A percentile compares a stretch with the other conserved stretches of the same genome.
Conservation (phyloP, 2,113 vertebrate genomes). For the Bungarus multicinctus region DNA sequence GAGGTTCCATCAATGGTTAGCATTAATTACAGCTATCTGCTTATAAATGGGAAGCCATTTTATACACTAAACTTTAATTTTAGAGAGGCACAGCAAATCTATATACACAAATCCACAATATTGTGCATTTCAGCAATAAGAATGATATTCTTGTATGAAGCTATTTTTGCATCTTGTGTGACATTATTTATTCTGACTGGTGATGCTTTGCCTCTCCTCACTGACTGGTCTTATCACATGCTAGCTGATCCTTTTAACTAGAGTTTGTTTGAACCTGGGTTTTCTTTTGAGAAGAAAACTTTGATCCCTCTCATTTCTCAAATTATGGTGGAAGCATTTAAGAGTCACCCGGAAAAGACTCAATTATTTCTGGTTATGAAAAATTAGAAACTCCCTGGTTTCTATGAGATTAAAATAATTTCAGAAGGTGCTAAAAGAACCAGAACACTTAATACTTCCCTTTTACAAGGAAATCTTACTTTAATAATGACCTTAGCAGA, state of each 20-base stretch:
- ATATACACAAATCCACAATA: background rate
- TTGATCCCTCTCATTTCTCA: background rate
- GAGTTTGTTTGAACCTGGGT: background rate
- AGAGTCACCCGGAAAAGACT: background rate
- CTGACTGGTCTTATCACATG: background rate
- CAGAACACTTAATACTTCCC: background rate
- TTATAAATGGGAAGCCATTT: background rate
- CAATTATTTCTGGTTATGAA: background rate
- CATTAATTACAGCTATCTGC: background rate
- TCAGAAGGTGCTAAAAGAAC: background rate
- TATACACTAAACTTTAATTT: background rate
- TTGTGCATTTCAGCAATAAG: background rate
- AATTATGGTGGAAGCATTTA: background rate
- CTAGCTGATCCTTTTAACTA: background rate
- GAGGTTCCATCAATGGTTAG: background rate
- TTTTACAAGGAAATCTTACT: background rate
- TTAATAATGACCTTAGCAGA: background rate
- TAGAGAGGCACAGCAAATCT: background rate
- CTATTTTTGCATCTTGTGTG: background rate
- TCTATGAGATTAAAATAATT: background rate
- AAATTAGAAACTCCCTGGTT: background rate
- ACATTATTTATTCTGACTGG: background rate
- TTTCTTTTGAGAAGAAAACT: background rate
- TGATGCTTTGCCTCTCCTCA: background rate
- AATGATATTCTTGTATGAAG: background rate